phyloP scores from a whole-genome alignment of 1,140 invertebrate genomes.

The Nasonia vitripennis region DNA sequence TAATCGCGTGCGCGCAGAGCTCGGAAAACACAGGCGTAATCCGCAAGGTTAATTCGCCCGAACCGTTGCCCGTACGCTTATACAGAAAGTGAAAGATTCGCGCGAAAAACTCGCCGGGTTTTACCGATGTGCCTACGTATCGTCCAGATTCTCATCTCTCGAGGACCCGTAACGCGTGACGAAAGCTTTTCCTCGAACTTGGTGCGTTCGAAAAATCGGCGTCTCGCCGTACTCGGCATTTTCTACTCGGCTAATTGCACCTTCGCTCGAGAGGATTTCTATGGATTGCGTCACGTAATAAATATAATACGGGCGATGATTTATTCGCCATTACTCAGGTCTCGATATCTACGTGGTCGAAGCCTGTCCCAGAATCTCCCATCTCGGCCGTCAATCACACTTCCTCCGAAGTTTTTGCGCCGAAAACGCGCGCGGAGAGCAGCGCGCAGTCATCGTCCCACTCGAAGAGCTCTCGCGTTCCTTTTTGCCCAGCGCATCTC shows the following conservation, averaged over 20 bases:
- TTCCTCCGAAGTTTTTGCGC: background rate
- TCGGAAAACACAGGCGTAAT: background rate
- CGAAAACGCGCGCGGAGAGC: background rate
- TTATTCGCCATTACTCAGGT: background rate
- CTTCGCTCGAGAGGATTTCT: background rate
- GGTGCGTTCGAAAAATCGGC: background rate
- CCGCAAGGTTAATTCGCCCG: background rate
- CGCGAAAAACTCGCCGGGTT: background rate
- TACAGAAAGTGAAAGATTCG: conserved; percentile 31
- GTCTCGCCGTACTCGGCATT: background rate
- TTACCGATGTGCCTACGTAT: background rate
- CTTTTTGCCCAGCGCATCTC: background rate
- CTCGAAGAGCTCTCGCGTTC: no score
- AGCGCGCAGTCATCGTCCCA: conserved; percentile 4
- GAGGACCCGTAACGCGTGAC: background rate
- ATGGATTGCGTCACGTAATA: background rate
- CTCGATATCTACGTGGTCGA: background rate
- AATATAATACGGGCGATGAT: background rate
- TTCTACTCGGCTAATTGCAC: background rate
- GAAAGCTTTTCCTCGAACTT: no score
- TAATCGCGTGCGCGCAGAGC: background rate
- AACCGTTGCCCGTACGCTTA: background rate
- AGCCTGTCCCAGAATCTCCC: background rate
- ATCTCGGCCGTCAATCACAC: background rate
- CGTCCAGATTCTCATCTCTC: background rate